Evolutionary conservation across 1,140 invertebrate species (phyloP).

Genomic region (Apolygus lucorum): DNA sequence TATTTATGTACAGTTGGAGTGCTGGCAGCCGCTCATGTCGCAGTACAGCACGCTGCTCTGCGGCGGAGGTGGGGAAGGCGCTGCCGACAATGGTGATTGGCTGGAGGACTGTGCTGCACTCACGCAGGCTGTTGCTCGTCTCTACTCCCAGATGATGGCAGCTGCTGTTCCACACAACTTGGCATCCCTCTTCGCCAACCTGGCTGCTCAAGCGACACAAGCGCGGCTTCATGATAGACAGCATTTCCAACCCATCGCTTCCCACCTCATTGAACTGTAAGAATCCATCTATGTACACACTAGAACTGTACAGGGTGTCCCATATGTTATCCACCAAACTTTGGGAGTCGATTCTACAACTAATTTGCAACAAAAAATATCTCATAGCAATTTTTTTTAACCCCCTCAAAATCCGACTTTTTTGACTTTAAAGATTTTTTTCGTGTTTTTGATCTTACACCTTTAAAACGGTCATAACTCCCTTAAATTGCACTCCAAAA

Average conservation of each 20-base stretch:
- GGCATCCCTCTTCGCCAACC: constrained; percentile 28
- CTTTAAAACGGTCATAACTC: too few species aligned
- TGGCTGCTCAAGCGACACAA: constrained; percentile 32
- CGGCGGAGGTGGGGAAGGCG: constrained; percentile 20
- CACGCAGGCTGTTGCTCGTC: constrained; percentile 51
- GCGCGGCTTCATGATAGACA: constrained; percentile 29
- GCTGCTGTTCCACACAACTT: constrained; percentile 32
- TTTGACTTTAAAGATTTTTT: too few species aligned
- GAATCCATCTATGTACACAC: too few species aligned
- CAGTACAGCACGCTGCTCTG: constrained; percentile 29
- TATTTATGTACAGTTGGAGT: constrained; percentile 39
- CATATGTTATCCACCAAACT: too few species aligned
- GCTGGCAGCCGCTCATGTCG: constrained; percentile 41
- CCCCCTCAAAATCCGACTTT: too few species aligned
- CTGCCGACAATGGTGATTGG: constrained; percentile 34
- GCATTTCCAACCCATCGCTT: constrained; percentile 37
- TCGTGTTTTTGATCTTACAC: too few species aligned
- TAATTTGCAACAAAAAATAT: too few species aligned
- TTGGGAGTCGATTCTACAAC: too few species aligned
- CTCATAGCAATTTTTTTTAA: too few species aligned
- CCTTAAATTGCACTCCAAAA: too few species aligned
- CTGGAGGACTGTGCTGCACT: constrained; percentile 52
- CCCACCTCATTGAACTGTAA: constrained; percentile 44
- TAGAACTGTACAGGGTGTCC: too few species aligned
- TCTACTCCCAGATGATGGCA: constrained; percentile 44